phyloP scores from a whole-genome alignment of 2,113 vertebrate genomes.

The Hydrolagus affinis region DNA sequence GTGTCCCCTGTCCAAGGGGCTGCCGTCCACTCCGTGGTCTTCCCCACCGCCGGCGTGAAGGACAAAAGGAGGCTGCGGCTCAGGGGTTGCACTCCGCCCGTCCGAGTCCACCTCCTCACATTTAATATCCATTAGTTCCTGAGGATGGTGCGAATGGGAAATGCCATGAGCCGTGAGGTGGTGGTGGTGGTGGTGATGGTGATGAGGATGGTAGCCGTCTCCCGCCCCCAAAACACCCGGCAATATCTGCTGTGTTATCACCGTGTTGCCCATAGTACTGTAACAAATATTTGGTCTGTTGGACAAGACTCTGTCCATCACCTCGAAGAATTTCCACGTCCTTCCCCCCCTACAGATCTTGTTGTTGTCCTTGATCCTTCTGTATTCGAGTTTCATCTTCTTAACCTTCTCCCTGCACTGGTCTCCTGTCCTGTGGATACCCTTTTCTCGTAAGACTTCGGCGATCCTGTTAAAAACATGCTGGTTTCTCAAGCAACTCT shows the following conservation, averaged over 20 bases:
- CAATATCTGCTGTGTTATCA: slow-evolving; percentile 62
- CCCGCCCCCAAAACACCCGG: slow-evolving; percentile 49
- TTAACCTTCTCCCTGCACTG: slow-evolving; percentile 85
- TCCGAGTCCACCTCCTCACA: slow-evolving; percentile 70
- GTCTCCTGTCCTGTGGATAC: slow-evolving; percentile 70
- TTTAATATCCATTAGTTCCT: slow-evolving; percentile 67
- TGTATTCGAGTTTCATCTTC: slow-evolving; percentile 86
- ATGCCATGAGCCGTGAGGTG: slow-evolving; percentile 47
- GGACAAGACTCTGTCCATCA: slow-evolving; percentile 76
- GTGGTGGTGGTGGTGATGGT: slow-evolving; percentile 35
- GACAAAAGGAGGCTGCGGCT: slow-evolving; percentile 53
- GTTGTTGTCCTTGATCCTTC: slow-evolving; percentile 73
- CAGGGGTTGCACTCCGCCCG: slow-evolving; percentile 56
- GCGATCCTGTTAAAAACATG: slow-evolving; percentile 80
- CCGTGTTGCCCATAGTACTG: slow-evolving; percentile 52
- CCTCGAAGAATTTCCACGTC: slow-evolving; percentile 79
- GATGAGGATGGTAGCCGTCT: slow-evolving; percentile 45
- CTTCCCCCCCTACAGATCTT: slow-evolving; percentile 58
- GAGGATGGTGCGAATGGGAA: slow-evolving; percentile 58
- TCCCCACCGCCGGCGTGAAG: slow-evolving; percentile 61
- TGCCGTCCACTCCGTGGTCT: slow-evolving; percentile 56
- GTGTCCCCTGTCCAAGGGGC: slow-evolving; percentile 47
- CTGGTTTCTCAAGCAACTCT: slow-evolving; percentile 78
- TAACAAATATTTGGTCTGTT: slow-evolving; percentile 65
- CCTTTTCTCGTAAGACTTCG: slow-evolving; percentile 65